A percentile compares a stretch with the other conserved stretches of the same genome.
Evolutionary conservation across 2,888 invertebrate species (phyloP).

Genomic region (Blomia tropicalis): DNA sequence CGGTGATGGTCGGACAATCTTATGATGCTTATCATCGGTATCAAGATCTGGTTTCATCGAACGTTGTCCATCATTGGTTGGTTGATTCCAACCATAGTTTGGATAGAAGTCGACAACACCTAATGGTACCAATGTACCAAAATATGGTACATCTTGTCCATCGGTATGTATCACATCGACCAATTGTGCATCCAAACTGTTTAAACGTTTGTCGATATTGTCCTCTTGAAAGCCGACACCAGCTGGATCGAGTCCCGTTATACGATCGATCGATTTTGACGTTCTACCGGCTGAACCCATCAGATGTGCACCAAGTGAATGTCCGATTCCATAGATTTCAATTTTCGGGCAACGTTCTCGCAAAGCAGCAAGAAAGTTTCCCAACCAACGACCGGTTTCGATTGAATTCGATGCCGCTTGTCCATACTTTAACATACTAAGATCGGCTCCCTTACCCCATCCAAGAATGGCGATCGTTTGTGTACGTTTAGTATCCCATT

Average conservation of each 20-base stretch:
- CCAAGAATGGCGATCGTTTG: conserved; percentile 20
- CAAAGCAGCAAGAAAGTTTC: neutral
- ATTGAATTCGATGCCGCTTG: conserved; percentile 17
- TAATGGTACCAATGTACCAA: conserved; percentile 21
- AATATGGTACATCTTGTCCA: conserved; percentile 15
- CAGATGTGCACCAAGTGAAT: conserved; percentile 19
- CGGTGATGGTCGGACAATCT: neutral
- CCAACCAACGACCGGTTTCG: conserved; percentile 16
- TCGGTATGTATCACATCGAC: conserved; percentile 23
- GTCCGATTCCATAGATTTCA: conserved; percentile 11
- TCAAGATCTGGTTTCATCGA: neutral
- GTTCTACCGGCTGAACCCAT: conserved; percentile 2
- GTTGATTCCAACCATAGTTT: conserved; percentile 22
- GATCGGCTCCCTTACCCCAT: conserved; percentile 20
- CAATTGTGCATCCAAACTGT: conserved; percentile 4
- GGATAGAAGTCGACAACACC: conserved; percentile 21
- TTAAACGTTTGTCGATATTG: conserved; percentile 7
- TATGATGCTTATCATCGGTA: neutral
- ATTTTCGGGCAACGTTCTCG: neutral
- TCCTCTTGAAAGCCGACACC: conserved; percentile 11
- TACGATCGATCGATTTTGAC: neutral
- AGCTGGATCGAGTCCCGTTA: conserved; percentile 21
- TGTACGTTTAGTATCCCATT: neutral
- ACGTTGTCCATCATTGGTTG: neutral
- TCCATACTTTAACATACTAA: neutral